A percentile compares a stretch with the other conserved stretches of the same genome.
Conservation (phyloP, 2,797 vertebrate species). For the Cygnus olor region DNA sequence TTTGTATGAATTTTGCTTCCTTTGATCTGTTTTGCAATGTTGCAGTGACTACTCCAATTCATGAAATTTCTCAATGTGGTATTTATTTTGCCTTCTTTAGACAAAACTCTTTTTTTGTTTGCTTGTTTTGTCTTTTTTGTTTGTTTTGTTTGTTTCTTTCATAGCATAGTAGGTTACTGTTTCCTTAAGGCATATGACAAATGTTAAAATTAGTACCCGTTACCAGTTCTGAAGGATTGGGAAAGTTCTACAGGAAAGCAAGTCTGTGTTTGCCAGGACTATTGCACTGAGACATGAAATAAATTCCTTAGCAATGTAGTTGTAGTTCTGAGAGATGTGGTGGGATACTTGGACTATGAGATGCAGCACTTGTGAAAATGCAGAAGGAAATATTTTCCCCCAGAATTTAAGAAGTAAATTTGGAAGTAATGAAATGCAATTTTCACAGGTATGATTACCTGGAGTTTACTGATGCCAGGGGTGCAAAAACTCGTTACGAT, state of each 20-base stretch:
- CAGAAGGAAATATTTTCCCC: not conserved
- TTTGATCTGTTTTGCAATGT: not conserved
- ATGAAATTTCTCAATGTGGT: not conserved
- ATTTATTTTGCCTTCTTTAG: slow-evolving; percentile 3
- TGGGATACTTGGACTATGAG: not conserved
- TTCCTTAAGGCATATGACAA: not conserved
- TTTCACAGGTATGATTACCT: slow-evolving; percentile 93
- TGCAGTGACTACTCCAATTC: not conserved
- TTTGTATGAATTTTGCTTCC: not conserved
- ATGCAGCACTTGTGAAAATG: not conserved
- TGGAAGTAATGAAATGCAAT: slow-evolving; percentile 34
- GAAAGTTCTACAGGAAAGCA: not conserved
- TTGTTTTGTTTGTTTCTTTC: not conserved
- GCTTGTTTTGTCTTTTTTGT: not conserved
- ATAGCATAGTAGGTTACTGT: not conserved
- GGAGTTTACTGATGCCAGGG: slow-evolving; percentile 96
- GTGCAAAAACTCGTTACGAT: slow-evolving; percentile 96
- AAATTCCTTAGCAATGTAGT: not conserved
- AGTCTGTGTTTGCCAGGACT: not conserved
- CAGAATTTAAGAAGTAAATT: not conserved
- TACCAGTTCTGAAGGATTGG: not conserved
- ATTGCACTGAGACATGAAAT: not conserved
- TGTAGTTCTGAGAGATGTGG: not conserved
- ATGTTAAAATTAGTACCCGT: not conserved
- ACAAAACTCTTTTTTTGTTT: not conserved